Conservation (phyloP, 2,888 invertebrate species). For the Beris chalybata region DNA sequence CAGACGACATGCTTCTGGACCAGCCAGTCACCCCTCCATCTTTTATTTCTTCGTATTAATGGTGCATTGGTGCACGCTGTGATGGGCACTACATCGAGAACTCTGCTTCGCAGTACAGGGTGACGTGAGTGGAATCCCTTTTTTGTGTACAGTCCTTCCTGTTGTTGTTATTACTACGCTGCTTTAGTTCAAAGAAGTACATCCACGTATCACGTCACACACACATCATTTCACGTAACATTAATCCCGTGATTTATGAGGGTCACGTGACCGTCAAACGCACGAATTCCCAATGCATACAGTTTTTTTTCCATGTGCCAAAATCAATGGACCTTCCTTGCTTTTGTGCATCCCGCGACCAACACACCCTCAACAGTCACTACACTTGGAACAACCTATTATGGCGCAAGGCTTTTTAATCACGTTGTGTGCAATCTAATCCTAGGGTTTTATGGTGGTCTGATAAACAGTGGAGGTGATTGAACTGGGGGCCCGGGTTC, state of each 20-base stretch:
- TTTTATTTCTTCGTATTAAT: conserved; percentile 5
- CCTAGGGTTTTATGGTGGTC: conserved; percentile 22
- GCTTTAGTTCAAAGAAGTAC: conserved; percentile 18
- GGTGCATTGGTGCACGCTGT: conserved; percentile 1
- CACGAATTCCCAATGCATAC: conserved; percentile 45
- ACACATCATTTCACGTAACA: conserved; percentile 58
- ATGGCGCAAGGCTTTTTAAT: conserved; percentile 1
- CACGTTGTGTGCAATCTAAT: conserved; percentile 25
- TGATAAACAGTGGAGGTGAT: conserved; percentile 10
- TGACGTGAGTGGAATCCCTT: neutral
- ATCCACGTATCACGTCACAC: conserved; percentile 40
- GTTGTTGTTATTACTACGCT: neutral
- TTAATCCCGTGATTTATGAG: conserved; percentile 58
- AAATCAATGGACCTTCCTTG: conserved; percentile 7
- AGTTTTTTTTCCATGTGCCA: conserved; percentile 24
- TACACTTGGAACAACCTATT: neutral
- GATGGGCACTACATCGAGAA: no score
- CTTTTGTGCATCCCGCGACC: neutral
- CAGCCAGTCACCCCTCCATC: neutral
- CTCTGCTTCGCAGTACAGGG: no score
- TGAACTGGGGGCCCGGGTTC: neutral
- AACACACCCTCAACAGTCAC: conserved; percentile 1
- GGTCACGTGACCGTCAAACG: conserved; percentile 58
- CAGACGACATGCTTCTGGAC: no score
- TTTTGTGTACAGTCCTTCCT: neutral